Evolutionary conservation across 2,797 vertebrate species (phyloP).

Genomic region (Periophthalmus magnuspinnatus): DNA sequence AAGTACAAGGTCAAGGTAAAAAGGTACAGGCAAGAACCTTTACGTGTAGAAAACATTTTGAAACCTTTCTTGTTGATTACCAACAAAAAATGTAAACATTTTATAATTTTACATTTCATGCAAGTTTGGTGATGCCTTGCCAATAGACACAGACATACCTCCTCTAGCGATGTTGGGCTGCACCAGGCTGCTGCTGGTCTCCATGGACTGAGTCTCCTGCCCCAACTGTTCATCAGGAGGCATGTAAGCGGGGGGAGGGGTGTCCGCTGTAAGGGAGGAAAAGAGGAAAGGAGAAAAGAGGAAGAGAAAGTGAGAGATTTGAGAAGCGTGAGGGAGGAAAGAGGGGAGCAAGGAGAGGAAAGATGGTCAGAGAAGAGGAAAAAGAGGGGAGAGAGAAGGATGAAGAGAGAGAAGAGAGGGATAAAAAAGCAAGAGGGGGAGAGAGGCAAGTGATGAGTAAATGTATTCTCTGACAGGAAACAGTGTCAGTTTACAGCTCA

Average conservation of each 20-base stretch:
- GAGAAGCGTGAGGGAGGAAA: neutral
- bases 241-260: constrained; percentile 97
- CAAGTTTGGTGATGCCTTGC: neutral
- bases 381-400: too few relatives aligned
- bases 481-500: constrained; percentile 73
- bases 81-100: too few relatives aligned
- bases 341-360: too few relatives aligned
- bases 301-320: too few relatives aligned
- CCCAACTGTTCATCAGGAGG: constrained; percentile 96
- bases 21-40: too few relatives aligned
- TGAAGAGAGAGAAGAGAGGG: neutral
- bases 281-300: constrained; percentile 42
- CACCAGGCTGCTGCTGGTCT: constrained; percentile 79
- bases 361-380: too few relatives aligned
- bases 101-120: too few relatives aligned
- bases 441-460: neutral
- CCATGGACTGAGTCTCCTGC: constrained; percentile 97
- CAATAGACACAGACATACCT: constrained; percentile 51
- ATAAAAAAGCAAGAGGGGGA: too few relatives aligned
- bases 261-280: constrained; percentile 84
- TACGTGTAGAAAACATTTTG: too few relatives aligned
- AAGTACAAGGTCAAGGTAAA: too few relatives aligned
- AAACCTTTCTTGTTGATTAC: too few relatives aligned
- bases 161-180: constrained; percentile 75
- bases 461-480: constrained; percentile 41